These are phyloP conservation scores for Pomatostomus ruficeps DNA, from an alignment of 2,113 vertebrate genomes.

Conservation along the genomic window DNA sequence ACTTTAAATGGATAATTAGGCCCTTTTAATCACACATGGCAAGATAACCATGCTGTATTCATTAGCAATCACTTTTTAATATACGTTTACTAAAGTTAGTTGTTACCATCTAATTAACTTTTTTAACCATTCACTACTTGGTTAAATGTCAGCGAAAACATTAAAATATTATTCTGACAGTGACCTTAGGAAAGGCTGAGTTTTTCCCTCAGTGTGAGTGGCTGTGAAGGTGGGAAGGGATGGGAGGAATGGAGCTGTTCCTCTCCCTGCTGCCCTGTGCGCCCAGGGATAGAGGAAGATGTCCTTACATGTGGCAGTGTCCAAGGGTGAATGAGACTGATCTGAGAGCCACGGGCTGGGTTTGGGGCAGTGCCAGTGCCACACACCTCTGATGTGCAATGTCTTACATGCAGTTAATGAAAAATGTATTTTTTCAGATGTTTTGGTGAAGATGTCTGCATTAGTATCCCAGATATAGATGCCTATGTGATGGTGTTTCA, in stretches of 20 bases:
- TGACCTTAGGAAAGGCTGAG: background rate
- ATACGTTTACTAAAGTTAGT: background rate
- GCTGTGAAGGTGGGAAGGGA: background rate
- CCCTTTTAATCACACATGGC: background rate
- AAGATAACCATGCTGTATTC: background rate
- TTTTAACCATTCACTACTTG: background rate
- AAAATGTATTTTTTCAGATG: conserved; percentile 77
- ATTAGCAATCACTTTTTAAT: background rate
- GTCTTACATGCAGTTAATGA: conserved; percentile 23
- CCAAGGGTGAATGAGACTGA: background rate
- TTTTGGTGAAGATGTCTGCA: conserved; percentile 95
- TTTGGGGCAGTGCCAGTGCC: background rate
- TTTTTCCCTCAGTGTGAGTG: background rate
- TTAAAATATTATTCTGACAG: background rate
- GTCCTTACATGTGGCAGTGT: background rate
- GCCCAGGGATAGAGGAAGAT: background rate
- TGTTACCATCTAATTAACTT: conserved; percentile 18
- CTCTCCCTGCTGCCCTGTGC: background rate
- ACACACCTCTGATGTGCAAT: background rate
- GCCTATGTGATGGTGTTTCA: conserved; percentile 92
- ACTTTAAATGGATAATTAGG: background rate
- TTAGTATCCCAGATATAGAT: conserved; percentile 89
- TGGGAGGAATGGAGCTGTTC: background rate
- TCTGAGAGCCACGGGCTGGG: background rate
- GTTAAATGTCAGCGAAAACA: conserved; percentile 49